phyloP scores from a whole-genome alignment of 2,113 vertebrate genomes.

The Prochilodus magdalenae region DNA sequence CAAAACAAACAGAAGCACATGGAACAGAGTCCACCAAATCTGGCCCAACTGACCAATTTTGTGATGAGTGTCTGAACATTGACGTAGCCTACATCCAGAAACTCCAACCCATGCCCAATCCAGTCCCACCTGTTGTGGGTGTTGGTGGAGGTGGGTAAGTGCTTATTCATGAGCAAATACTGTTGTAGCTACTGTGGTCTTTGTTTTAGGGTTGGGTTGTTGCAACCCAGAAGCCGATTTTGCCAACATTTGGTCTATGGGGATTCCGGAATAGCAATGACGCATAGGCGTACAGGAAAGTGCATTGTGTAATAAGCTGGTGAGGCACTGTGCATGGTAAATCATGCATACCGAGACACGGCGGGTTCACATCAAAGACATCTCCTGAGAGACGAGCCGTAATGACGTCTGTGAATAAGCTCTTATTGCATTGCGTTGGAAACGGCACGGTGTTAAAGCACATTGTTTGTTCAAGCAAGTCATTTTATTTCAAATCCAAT shows the following conservation, averaged over 20 bases:
- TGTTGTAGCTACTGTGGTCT: neutral
- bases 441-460: neutral
- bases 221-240: neutral
- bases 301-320: neutral
- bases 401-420: constrained; percentile 4
- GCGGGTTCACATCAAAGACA: neutral
- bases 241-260: neutral
- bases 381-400: neutral
- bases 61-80: too few species aligned
- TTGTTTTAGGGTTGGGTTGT: neutral
- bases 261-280: neutral
- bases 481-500: neutral
- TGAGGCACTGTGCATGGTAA: neutral
- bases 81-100: too few species aligned
- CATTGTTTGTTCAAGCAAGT: neutral
- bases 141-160: too few species aligned
- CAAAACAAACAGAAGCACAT: too few species aligned
- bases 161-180: too few species aligned
- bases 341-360: constrained; percentile 2
- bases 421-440: neutral
- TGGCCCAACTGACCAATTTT: too few species aligned
- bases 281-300: neutral
- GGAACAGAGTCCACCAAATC: too few species aligned
- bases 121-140: too few species aligned
- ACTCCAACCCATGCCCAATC: too few species aligned